Percentiles rank a stretch among this genome's conserved stretches.
Conservation (phyloP, 2,113 vertebrate genomes). For the Rhynchopsitta pachyrhyncha region DNA sequence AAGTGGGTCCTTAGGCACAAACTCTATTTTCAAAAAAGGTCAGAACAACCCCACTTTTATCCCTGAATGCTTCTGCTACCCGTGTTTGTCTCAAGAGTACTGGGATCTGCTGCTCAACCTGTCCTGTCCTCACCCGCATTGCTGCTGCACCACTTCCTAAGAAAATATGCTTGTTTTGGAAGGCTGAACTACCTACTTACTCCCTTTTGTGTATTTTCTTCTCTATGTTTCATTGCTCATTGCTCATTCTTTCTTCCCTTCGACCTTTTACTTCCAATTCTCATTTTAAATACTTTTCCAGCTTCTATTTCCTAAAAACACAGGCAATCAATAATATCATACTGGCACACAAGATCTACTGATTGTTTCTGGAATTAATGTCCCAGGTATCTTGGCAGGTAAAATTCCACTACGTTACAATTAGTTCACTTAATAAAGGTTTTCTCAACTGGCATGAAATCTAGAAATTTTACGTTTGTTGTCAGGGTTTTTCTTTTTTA, state of each 20-base stretch:
- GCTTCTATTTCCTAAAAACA: not conserved
- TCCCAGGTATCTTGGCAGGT: not conserved
- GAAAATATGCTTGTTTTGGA: not conserved
- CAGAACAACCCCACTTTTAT: not conserved
- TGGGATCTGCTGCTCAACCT: not conserved
- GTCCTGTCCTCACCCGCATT: not conserved
- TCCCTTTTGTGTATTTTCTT: not conserved
- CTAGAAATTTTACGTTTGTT: not conserved
- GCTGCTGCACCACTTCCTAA: not conserved
- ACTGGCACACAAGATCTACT: not conserved
- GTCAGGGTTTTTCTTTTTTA: not conserved
- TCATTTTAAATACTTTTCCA: not conserved
- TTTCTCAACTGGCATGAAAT: not conserved
- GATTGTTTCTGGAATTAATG: not conserved
- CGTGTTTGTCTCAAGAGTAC: not conserved
- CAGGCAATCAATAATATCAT: not conserved
- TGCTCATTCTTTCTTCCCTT: not conserved
- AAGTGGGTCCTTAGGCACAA: not conserved
- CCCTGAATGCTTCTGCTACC: not conserved
- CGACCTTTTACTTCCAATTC: not conserved
- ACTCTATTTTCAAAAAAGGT: not conserved
- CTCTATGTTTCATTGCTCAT: not conserved
- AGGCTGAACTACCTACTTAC: not conserved
- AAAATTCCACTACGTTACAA: not conserved
- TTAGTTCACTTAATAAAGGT: not conserved